A percentile compares a stretch with the other conserved stretches of the same genome.
These are phyloP conservation scores for Syncerus caffer DNA, from an alignment of 2,797 vertebrate species.

Conservation along the genomic window DNA sequence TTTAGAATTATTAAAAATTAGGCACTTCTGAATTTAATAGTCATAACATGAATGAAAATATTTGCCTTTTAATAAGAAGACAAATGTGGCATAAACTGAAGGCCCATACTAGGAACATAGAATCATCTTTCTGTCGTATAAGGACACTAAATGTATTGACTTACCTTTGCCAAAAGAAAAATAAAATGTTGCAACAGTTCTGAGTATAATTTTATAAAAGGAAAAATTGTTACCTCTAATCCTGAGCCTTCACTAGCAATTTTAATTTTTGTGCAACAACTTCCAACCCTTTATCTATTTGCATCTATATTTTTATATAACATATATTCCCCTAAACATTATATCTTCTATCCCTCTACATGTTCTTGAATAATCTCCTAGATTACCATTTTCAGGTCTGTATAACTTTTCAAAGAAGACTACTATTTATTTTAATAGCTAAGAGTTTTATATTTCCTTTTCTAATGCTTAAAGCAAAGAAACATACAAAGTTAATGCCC, in stretches of 20 bases:
- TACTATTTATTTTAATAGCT: not conserved
- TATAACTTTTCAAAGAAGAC: not conserved
- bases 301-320: not conserved
- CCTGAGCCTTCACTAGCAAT: not conserved
- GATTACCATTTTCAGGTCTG: not conserved
- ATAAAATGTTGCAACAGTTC: not conserved
- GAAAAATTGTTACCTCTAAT: not conserved
- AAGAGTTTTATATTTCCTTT: conserved; percentile 1
- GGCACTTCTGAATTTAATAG: not conserved
- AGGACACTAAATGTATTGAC: not conserved
- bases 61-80: not conserved
- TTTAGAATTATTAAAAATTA: conserved; percentile 1
- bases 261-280: not conserved
- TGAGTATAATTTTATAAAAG: not conserved
- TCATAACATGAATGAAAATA: not conserved
- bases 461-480: conserved; percentile 16
- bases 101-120: not conserved
- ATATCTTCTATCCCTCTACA: not conserved
- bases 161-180: not conserved
- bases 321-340: not conserved
- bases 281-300: not conserved
- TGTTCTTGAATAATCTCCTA: not conserved
- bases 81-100: not conserved
- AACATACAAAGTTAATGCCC: conserved; percentile 18
- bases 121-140: not conserved